Base-by-base conservation (phyloP, 2,113 vertebrate genomes). In the Neotragus pygmaeus region DNA sequence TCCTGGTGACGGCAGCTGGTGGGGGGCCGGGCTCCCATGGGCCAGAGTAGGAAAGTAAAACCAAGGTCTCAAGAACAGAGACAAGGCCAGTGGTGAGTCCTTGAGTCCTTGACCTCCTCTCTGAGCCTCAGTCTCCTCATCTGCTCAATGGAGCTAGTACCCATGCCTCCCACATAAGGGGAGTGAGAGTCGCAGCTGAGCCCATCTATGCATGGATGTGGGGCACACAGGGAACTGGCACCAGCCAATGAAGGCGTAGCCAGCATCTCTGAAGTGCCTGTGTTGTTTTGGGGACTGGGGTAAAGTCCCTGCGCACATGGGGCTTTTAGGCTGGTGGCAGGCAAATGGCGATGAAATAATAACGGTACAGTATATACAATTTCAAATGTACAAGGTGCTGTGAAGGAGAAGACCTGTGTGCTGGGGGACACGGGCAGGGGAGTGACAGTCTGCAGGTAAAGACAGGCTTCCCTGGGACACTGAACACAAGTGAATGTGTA, bases 201-300 rank as follows among this genome's bases (percentile, higher is more conserved):
- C 19, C 30, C 36, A 3, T 5, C 49, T 25, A 25, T 6, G 10
- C 36, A 64, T 39, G 30, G 11, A 9, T 6, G 10, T 1, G 0
- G 17, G 17, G 21, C 28, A 55, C 27, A 10, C 7, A 47, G 81
- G 80, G 25, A n/a, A 36, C 39, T 12, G 0, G 0, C 30, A 66
- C 23, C 7, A 51, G 45, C 12, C 7, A 45, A 6, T 45, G 47
- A 77, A 75, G n/a, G 16, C 12, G 5, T 14, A 15, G 5, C 39
- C 39, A 30, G 77, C 13, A 33, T 13, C 83, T 85, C 30, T 28
- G 47, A 43, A 2, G 5, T 27, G 47, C 13, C 21, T n/a, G 0
- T 21, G 10, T 57, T 49, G 21, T 19, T 2, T 33, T 2, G 1
- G 64, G 49, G 28, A 11, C 80, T 90, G 33, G 58, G 13, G 2